Conservation (phyloP, 2,797 vertebrate species). For the Stomatorhinus walkeri region DNA sequence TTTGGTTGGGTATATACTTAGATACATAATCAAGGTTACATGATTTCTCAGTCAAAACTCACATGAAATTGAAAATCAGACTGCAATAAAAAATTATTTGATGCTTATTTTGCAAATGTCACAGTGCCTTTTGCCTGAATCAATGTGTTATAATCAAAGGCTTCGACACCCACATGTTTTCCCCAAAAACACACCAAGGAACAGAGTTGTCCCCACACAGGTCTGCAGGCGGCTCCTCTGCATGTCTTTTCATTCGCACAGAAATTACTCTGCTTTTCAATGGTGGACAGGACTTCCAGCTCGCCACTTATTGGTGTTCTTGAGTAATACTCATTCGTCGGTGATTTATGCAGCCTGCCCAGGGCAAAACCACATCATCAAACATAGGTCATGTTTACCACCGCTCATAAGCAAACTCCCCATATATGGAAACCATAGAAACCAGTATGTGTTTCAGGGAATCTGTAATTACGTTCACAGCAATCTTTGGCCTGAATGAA, state of each 20-base stretch:
- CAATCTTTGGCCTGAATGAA: constrained; percentile 19
- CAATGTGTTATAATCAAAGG: neutral
- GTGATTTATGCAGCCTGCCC: neutral
- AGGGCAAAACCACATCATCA: neutral
- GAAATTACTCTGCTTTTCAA: neutral
- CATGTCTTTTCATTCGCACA: neutral
- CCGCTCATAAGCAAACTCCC: constrained; percentile 28
- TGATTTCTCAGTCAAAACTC: neutral
- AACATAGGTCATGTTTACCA: constrained; percentile 36
- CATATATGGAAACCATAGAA: constrained; percentile 43
- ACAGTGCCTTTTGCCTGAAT: neutral
- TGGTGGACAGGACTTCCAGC: neutral
- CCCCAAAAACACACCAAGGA: neutral
- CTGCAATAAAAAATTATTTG: neutral
- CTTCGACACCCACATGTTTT: neutral
- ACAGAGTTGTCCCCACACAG: neutral
- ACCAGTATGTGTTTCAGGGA: constrained; percentile 13
- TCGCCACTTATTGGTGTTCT: neutral
- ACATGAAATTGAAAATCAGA: neutral
- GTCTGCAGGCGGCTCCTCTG: neutral
- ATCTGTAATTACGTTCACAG: neutral
- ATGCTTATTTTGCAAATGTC: neutral
- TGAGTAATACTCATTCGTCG: neutral
- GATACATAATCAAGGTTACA: neutral
- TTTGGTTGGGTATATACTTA: neutral